Conservation (phyloP, 2,888 invertebrate species). For the Adelphocoris suturalis region DNA sequence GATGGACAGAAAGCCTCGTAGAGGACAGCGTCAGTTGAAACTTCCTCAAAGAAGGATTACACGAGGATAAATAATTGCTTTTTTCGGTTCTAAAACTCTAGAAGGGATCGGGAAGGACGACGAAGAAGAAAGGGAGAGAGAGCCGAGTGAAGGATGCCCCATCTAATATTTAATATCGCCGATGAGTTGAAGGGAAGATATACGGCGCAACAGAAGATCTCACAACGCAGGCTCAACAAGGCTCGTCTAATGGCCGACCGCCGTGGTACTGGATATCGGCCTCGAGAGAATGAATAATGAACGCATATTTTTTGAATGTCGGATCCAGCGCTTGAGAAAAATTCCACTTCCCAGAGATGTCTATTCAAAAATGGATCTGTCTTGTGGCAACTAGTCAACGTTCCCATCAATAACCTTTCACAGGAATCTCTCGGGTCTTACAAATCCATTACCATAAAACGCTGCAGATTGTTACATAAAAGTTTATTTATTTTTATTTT, state of each 20-base stretch:
- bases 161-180: constrained; percentile 52
- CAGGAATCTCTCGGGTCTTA: not conserved
- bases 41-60: constrained; percentile 8
- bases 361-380: constrained; percentile 32
- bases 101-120: not conserved
- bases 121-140: not conserved
- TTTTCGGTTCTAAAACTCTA: constrained; percentile 1
- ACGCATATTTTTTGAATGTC: constrained; percentile 44
- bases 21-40: not conserved
- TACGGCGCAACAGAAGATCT: constrained; percentile 11
- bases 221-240: not conserved
- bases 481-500: no score
- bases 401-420: not conserved
- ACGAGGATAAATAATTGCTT: constrained; percentile 6
- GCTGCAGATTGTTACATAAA: no score
- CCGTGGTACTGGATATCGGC: constrained; percentile 44
- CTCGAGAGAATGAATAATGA: constrained; percentile 41
- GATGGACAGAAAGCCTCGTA: constrained; percentile 1
- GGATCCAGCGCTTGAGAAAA: constrained; percentile 40
- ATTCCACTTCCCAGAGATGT: constrained; percentile 35
- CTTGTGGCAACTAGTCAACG: not conserved
- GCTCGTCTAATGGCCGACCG: constrained; percentile 8
- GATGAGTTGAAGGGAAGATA: constrained; percentile 50
- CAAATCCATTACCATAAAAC: no score
- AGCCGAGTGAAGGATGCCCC: not conserved